Base-by-base conservation (phyloP, 2,113 vertebrate genomes). In the Gallinago undulata region DNA sequence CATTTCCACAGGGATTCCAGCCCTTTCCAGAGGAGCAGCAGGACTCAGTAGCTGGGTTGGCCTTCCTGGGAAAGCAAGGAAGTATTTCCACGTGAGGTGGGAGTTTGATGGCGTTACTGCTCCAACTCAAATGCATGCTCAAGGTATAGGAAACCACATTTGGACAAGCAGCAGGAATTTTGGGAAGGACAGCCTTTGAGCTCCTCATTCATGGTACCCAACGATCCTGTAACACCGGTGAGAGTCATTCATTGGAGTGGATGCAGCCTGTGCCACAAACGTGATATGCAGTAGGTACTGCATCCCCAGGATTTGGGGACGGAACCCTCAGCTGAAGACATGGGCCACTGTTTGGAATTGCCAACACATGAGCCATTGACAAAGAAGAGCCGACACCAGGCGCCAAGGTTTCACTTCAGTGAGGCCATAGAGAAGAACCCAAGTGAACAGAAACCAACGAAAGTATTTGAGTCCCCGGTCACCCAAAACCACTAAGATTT, bases 381-480 rank as follows among this genome's bases (percentile, higher is more conserved):
- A 0, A 68, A 89, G 83, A 84, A 21, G 57, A 66, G 60, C 17
- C 1, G 0, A 24, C 17, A 2, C 7, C 7, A 73, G n/a, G 53
- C 37, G 1, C 48, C 2, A 7, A 87, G 89, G 91, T 96, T 96
- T 95, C 95, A 56, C 89, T 94, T 94, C 91, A 77, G 69, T 62
- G 86, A 89, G 66, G 25, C n/a, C 77, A 39, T 12, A 37, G 94
- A 95, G 95, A 95, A 93, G 83, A 94, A 87, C 50, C 69, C 86
- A 83, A 94, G 66, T 76, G 93, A 97, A 94, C 84, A 96, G 96
- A 96, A 96, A 96, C 89, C 95, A 96, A 92, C 0, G 62, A 96
- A 96, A 96, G 96, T 87, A 41, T 92, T 82, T 79, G 96, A 85
- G 81, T 89, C 91, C 70, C 56, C n/a, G 1, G 13, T 41, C 2